Evolutionary conservation across 1,140 invertebrate species (phyloP).

Genomic region (Papilio machaon): DNA sequence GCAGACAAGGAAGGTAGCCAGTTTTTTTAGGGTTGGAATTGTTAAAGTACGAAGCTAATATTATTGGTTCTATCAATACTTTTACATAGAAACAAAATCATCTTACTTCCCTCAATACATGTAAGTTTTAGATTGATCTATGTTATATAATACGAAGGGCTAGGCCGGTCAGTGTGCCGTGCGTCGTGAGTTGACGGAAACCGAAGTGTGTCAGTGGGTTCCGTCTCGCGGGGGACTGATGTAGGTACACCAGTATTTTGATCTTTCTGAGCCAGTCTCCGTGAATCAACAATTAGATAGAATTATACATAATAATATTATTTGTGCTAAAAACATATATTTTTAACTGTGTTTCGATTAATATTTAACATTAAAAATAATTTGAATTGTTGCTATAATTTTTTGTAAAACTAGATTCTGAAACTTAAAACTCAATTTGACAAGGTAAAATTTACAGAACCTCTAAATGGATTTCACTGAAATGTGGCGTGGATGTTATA

Average conservation of each 20-base stretch:
- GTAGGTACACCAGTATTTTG: constrained; percentile 15
- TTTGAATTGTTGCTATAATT: too few species aligned
- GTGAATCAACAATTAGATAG: neutral
- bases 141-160: constrained; percentile 56
- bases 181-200: constrained; percentile 54
- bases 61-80: too few species aligned
- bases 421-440: too few species aligned
- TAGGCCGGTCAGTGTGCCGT: constrained; percentile 54
- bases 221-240: constrained; percentile 43
- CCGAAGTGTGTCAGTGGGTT: constrained; percentile 66
- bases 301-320: neutral
- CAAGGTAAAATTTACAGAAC: too few species aligned
- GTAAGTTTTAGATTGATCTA: neutral
- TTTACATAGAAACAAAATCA: too few species aligned
- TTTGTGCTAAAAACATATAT: neutral
- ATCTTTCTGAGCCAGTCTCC: neutral
- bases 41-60: too few species aligned
- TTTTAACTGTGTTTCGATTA: neutral
- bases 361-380: too few species aligned
- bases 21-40: too few species aligned
- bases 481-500: too few species aligned
- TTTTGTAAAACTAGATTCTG: too few species aligned
- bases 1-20: too few species aligned
- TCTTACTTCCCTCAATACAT: neutral
- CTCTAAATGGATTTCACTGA: too few species aligned